Conservation (phyloP, 2,113 vertebrate species). For the Phylloscopus trochiloides region DNA sequence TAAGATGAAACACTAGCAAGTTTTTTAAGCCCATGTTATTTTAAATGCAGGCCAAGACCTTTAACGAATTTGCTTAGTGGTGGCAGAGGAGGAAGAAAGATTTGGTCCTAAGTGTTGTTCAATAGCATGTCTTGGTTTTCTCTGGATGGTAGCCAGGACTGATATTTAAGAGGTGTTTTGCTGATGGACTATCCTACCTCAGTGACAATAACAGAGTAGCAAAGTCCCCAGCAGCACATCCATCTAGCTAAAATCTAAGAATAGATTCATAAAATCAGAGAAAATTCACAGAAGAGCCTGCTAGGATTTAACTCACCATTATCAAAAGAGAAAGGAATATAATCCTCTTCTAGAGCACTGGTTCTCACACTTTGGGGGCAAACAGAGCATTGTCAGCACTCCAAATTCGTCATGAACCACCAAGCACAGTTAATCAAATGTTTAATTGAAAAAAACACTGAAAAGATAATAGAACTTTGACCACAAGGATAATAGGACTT, state of each 20-base stretch:
- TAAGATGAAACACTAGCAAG: slow-evolving; percentile 70
- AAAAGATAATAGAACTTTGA: background rate
- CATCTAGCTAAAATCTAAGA: slow-evolving; percentile 68
- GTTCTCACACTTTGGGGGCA: slow-evolving; percentile 56
- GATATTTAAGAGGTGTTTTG: slow-evolving; percentile 78
- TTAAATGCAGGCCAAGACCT: slow-evolving; percentile 75
- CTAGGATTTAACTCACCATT: background rate
- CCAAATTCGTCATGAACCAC: background rate
- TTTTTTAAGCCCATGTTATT: slow-evolving; percentile 77
- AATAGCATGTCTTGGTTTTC: slow-evolving; percentile 74
- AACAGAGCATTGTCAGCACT: slow-evolving; percentile 28
- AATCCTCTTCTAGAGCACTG: slow-evolving; percentile 7
- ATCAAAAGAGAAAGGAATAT: slow-evolving; percentile 20
- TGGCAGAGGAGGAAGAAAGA: slow-evolving; percentile 73
- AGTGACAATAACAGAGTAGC: slow-evolving; percentile 69
- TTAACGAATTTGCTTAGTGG: slow-evolving; percentile 74
- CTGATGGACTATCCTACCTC: slow-evolving; percentile 70
- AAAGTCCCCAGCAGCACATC: slow-evolving; percentile 58
- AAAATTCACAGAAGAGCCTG: slow-evolving; percentile 52
- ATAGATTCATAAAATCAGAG: slow-evolving; percentile 70
- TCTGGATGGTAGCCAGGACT: slow-evolving; percentile 73
- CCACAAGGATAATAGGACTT: background rate
- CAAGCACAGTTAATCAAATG: slow-evolving; percentile 33
- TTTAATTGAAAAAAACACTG: slow-evolving; percentile 20
- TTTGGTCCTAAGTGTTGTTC: slow-evolving; percentile 75